These are phyloP conservation scores for Pachyseris speciosa DNA, from an alignment of 64 coral and sea anemone genomes.

Conservation along the genomic window DNA sequence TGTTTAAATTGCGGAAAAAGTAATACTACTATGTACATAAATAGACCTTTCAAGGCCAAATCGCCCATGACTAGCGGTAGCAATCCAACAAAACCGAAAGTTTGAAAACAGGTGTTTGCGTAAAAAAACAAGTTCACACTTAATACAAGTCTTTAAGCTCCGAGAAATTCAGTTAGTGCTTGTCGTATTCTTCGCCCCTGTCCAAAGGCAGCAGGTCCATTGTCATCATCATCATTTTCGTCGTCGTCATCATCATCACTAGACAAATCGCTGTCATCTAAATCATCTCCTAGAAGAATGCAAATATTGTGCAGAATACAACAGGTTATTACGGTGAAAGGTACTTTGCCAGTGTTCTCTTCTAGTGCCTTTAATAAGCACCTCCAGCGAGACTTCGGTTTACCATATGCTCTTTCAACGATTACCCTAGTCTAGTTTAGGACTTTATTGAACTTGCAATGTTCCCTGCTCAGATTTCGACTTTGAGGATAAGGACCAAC, in stretches of 20 bases:
- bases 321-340: not conserved
- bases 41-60: no score
- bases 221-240: not conserved
- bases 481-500: slow-evolving; percentile 14
- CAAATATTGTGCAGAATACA: slow-evolving; percentile 37
- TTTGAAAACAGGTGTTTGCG: no score
- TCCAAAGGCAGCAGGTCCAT: not conserved
- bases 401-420: slow-evolving; percentile 6
- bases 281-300: not conserved
- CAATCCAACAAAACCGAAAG: no score
- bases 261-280: slow-evolving; percentile 12
- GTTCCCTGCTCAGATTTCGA: not conserved
- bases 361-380: slow-evolving; percentile 2
- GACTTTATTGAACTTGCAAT: slow-evolving; percentile 10
- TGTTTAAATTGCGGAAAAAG: no score
- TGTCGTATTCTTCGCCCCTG: not conserved
- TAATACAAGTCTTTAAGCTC: not conserved
- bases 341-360: slow-evolving; percentile 1
- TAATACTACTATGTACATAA: no score
- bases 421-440: slow-evolving; percentile 8
- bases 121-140: not conserved
- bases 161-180: not conserved
- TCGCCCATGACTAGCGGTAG: no score
- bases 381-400: slow-evolving; percentile 18
- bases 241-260: not conserved